A percentile compares a stretch with the other conserved stretches of the same genome.
Conservation (phyloP, 1,140 invertebrate species). For the Calosoma granatense region DNA sequence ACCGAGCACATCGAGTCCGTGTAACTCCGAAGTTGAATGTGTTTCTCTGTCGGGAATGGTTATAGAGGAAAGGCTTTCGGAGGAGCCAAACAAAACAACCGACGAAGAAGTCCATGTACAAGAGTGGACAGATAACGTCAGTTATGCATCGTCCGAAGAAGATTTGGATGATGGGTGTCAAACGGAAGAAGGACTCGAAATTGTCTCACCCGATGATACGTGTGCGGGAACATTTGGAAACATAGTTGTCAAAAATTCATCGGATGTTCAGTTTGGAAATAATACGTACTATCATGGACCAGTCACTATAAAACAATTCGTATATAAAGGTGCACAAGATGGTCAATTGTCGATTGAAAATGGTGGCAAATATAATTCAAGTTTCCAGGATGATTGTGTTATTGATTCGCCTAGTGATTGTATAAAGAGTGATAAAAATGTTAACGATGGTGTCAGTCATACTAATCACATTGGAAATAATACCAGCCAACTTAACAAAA, state of each 20-base stretch:
- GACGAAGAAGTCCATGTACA: background rate
- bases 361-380: background rate
- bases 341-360: constrained; percentile 14
- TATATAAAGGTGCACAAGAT: constrained; percentile 31
- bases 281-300: constrained; percentile 54
- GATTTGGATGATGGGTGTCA: constrained; percentile 10
- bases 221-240: constrained; percentile 35
- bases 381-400: background rate
- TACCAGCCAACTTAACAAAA: too few species aligned
- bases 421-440: background rate
- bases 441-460: background rate
- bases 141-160: constrained; percentile 10
- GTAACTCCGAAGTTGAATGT: background rate
- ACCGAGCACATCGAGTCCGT: background rate
- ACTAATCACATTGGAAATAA: background rate
- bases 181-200: background rate
- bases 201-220: constrained; percentile 6
- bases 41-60: background rate
- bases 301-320: constrained; percentile 53
- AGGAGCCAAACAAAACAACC: background rate
- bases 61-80: background rate
- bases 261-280: constrained; percentile 52
- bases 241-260: constrained; percentile 45
- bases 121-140: background rate
- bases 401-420: background rate